Evolutionary conservation across 2,797 vertebrate genomes (phyloP), one percentile per base, ranked within the genome.

Genomic region (Crenuchus spilurus): DNA sequence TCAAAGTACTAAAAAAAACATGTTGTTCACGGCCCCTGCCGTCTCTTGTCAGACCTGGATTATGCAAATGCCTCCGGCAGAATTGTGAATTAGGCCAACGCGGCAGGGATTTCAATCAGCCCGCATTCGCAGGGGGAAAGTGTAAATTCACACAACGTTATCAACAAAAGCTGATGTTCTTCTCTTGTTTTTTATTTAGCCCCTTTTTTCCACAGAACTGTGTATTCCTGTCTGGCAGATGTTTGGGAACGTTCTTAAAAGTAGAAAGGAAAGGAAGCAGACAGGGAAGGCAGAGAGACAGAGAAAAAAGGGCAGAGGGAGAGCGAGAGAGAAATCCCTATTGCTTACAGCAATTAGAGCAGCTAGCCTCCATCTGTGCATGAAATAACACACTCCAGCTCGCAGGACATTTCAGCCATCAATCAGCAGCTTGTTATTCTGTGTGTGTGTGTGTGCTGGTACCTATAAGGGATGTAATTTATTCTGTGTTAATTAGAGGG

Each of bases 81-180:
- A 82, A 81, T 44, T 74, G 83, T 84, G 83, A 89, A 88, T 90
- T 81, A 90, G 83, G 82, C 79, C 48, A 26, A 74, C 80, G 72
- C 84, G 63, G 82, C 87, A 81, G 84, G 83, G 83, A 86, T 84
- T 87, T 87, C 87, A 87, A 84, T 89, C 88, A 88, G 62, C 33
- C 65, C 6, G 9, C n/a, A 37, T 67, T 58, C 44, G 18, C 30
- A 44, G 46, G 49, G 41, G 51, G 30, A 51, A 70, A 55, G 61
- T 35, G 35, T n/a, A 44, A 30, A 39, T 68, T 62, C 54, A 46
- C 14, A 10, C 22, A 30, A 24, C 35, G 37, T 65, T 58, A 31
- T 61, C 31, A 51, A 18, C 7, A 8, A 62, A 49, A 72, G 35
- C 61, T 20, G n/a, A 60, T 81, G 79, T 85, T 78, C 70, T 63